phyloP scores from a whole-genome alignment of 2,113 vertebrate genomes.

The Oryzias curvinotus region DNA sequence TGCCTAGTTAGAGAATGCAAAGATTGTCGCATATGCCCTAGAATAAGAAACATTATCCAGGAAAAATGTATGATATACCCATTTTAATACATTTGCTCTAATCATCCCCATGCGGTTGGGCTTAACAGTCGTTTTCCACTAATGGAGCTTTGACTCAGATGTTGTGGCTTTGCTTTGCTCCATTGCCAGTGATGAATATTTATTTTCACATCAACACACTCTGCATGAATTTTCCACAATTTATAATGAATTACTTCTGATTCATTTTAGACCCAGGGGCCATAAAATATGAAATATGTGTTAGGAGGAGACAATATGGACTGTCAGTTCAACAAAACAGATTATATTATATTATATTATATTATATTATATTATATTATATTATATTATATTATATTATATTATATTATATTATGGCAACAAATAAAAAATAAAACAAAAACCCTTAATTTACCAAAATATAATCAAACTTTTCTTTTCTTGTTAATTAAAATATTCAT shows the following conservation, averaged over 20 bases:
- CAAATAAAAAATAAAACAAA: background rate
- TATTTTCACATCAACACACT: constrained; percentile 49
- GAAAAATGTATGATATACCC: constrained; percentile 7
- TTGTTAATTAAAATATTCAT: too few species aligned
- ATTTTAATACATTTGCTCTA: constrained; percentile 22
- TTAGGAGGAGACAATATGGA: constrained; percentile 21
- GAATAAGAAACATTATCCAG: background rate
- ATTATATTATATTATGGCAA: background rate
- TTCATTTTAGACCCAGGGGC: constrained; percentile 37
- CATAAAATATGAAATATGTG: constrained; percentile 37
- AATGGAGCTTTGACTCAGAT: constrained; percentile 54
- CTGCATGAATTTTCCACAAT: constrained; percentile 42
- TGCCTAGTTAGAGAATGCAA: background rate
- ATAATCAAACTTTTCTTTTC: too few species aligned
- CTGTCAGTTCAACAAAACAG: constrained; percentile 20
- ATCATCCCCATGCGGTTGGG: constrained; percentile 11
- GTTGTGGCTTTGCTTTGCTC: constrained; percentile 47
- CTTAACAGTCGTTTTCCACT: constrained; percentile 32
- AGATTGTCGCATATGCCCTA: background rate
- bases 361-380: constrained; percentile 17
- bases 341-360: constrained; percentile 18
- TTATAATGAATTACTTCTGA: constrained; percentile 47
- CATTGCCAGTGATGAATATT: constrained; percentile 53
- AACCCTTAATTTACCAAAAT: too few species aligned
- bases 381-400: constrained; percentile 17